A percentile compares a stretch with the other conserved stretches of the same genome.
Evolutionary conservation across 2,113 vertebrate species (phyloP).

Genomic region (Phoxinus phoxinus): DNA sequence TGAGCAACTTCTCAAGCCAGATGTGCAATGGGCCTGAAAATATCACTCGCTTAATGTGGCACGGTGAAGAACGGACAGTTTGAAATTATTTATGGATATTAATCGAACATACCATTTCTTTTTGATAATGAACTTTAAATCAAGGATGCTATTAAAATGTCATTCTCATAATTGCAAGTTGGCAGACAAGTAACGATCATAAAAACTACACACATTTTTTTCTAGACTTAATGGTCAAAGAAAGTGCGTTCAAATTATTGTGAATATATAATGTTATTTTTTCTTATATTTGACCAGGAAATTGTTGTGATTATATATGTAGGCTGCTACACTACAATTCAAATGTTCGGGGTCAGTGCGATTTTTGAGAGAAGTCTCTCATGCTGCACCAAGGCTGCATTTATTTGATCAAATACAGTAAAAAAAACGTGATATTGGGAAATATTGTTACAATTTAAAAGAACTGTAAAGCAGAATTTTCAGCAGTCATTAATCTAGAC

Average conservation of each 20-base stretch:
- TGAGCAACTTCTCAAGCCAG: slow-evolving; percentile 24
- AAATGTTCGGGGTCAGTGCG: too few species aligned
- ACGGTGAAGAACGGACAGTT: not conserved
- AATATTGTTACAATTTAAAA: too few species aligned
- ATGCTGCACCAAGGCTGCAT: not conserved
- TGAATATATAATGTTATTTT: not conserved
- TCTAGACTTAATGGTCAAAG: not conserved
- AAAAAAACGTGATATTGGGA: not conserved
- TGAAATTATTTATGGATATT: not conserved
- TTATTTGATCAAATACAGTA: not conserved
- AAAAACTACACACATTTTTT: not conserved
- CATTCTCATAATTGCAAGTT: not conserved
- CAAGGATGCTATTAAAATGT: not conserved
- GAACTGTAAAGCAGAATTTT: not conserved
- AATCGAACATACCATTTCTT: not conserved
- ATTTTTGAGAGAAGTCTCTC: not conserved
- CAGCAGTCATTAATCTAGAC: too few species aligned
- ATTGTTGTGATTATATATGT: too few species aligned
- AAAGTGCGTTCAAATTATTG: not conserved
- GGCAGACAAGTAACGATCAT: not conserved
- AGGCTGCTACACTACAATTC: too few species aligned
- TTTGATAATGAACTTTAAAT: not conserved
- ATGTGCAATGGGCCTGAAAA: slow-evolving; percentile 16
- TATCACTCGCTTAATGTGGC: not conserved
- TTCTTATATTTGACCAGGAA: too few species aligned